These are phyloP conservation scores for Charanyca ferruginea DNA, from an alignment of 2,888 invertebrate species.

Conservation along the genomic window DNA sequence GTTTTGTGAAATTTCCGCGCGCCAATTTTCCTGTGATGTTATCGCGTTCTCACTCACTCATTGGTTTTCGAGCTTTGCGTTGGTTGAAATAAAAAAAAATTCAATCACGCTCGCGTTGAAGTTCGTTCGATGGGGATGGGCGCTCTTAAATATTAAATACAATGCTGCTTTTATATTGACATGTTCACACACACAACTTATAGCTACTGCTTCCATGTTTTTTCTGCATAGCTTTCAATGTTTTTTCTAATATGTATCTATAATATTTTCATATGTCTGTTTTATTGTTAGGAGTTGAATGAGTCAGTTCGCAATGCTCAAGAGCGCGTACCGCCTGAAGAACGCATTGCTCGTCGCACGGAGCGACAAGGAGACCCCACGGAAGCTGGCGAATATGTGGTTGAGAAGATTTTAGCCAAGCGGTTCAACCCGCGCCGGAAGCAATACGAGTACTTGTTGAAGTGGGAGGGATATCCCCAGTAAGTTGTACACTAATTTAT, in stretches of 20 bases:
- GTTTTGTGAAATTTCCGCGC: no score
- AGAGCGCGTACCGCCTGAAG: slow-evolving; percentile 87
- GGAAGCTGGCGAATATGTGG: slow-evolving; percentile 93
- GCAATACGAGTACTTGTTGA: slow-evolving; percentile 95
- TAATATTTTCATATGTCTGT: not conserved
- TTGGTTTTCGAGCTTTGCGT: no score
- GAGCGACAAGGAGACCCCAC: slow-evolving; percentile 79
- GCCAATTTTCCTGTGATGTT: no score
- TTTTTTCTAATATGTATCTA: not conserved
- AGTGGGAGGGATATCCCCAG: slow-evolving; percentile 96
- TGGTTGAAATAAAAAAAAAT: no score
- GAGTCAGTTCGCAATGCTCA: slow-evolving; percentile 87
- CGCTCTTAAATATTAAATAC: not conserved
- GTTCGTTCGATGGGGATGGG: no score
- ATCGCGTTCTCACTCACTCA: no score
- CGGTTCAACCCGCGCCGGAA: slow-evolving; percentile 95
- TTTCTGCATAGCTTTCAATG: slow-evolving; percentile 2
- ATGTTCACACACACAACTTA: slow-evolving; percentile 6
- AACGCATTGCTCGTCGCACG: slow-evolving; percentile 88
- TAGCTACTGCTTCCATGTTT: slow-evolving; percentile 14
- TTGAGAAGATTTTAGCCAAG: slow-evolving; percentile 96
- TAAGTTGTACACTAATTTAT: slow-evolving; percentile 80
- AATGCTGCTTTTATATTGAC: slow-evolving; percentile 3
- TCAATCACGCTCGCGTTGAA: no score
- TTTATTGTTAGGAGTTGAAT: slow-evolving; percentile 64